Percentiles rank a stretch among this genome's conserved stretches.
Evolutionary conservation across 2,113 vertebrate species (phyloP).

Genomic region (Varanus salvator): DNA sequence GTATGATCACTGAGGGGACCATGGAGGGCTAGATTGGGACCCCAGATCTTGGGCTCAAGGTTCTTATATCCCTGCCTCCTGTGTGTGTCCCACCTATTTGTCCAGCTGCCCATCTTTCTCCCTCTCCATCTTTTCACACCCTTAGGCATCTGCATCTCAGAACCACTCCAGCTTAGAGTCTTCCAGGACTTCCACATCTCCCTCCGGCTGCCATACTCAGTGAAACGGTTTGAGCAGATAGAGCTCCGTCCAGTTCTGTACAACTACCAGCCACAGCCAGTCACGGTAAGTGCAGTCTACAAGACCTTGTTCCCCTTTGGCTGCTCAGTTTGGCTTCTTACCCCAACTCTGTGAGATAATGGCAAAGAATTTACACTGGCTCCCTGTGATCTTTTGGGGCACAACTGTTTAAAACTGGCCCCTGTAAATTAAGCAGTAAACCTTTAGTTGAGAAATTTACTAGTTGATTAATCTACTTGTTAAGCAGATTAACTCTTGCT

Average conservation of each 20-base stretch:
- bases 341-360: too few relatives aligned
- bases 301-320: background rate
- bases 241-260: constrained; percentile 85
- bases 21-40: too few relatives aligned
- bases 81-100: background rate
- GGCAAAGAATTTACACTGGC: background rate
- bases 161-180: constrained; percentile 73
- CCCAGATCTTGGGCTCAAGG: too few relatives aligned
- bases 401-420: background rate
- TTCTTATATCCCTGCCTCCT: background rate
- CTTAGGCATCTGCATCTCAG: constrained; percentile 82
- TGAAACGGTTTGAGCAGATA: constrained; percentile 84
- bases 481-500: background rate
- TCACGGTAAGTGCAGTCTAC: constrained; percentile 14
- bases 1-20: too few relatives aligned
- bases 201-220: constrained; percentile 81
- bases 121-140: background rate
- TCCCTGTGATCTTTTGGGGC: background rate
- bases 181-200: constrained; percentile 80
- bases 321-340: too few relatives aligned
- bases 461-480: background rate
- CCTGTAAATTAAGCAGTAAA: too few relatives aligned
- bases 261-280: constrained; percentile 74
- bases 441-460: background rate
- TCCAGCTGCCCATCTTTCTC: too few relatives aligned